These are phyloP conservation scores for Meta bourneti DNA, from an alignment of 2,888 invertebrate species.

Conservation along the genomic window DNA sequence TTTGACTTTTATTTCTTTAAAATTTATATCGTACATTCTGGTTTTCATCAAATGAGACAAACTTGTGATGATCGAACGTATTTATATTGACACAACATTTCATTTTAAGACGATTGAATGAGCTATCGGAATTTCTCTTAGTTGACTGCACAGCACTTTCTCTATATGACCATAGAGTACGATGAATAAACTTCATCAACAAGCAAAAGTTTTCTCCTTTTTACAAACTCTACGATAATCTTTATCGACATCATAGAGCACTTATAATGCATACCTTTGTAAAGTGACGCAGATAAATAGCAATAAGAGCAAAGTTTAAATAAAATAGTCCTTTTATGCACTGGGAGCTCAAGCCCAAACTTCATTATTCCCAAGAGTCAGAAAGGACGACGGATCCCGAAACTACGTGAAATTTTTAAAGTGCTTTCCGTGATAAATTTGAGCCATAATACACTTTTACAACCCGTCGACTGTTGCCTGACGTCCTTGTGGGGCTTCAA, in stretches of 20 bases:
- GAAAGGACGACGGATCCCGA: constrained; percentile 8
- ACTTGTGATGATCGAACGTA: too few species aligned
- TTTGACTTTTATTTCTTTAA: too few species aligned
- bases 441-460: constrained; percentile 65
- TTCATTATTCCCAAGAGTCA: constrained; percentile 50
- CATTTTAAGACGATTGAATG: too few species aligned
- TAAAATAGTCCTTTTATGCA: constrained; percentile 43
- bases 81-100: too few species aligned
- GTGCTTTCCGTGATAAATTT: constrained; percentile 73
- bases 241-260: constrained; percentile 24
- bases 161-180: neutral
- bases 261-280: constrained; percentile 13
- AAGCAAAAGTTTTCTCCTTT: neutral
- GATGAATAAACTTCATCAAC: neutral
- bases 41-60: too few species aligned
- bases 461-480: constrained; percentile 29
- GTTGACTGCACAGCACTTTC: too few species aligned
- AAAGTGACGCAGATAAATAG: constrained; percentile 57
- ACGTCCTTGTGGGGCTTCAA: constrained; percentile 39
- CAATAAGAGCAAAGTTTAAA: constrained; percentile 22
- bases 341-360: neutral
- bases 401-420: constrained; percentile 72
- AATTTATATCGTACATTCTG: too few species aligned
- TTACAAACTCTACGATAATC: neutral
- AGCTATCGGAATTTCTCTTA: too few species aligned